Evolutionary conservation across 2,797 vertebrate genomes (phyloP).

Genomic region (Florisuga fusca): DNA sequence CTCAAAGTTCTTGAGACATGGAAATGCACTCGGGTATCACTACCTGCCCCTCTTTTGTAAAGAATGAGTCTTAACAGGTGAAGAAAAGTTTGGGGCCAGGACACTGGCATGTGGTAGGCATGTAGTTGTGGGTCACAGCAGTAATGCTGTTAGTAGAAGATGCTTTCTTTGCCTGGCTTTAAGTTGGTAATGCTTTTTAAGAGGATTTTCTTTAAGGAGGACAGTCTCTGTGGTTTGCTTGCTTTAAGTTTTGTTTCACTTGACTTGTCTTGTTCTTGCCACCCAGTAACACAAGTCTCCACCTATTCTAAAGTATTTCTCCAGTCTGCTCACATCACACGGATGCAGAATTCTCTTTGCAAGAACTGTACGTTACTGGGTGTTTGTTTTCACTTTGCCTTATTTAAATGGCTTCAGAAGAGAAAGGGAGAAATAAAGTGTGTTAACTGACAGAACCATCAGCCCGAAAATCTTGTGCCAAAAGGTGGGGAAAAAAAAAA

Average conservation of each 20-base stretch:
- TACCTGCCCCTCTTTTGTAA: neutral
- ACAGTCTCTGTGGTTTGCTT: neutral
- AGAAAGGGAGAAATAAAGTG: neutral
- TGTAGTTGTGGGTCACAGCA: neutral
- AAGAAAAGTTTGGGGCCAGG: neutral
- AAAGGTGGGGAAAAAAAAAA: neutral
- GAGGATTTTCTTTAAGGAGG: constrained; percentile 38
- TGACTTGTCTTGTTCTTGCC: neutral
- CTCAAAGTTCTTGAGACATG: neutral
- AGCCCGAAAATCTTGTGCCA: neutral
- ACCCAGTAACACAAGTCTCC: neutral
- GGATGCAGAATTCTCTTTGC: neutral
- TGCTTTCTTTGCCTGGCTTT: constrained; percentile 16
- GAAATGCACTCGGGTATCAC: neutral
- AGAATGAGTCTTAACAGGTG: neutral
- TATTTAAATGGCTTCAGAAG: neutral
- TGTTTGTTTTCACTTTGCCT: neutral
- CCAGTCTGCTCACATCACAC: neutral
- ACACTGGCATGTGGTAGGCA: neutral
- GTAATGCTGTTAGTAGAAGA: constrained; percentile 11
- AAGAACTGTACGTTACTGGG: neutral
- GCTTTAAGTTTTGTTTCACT: neutral
- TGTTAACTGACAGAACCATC: neutral
- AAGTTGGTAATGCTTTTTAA: constrained; percentile 35
- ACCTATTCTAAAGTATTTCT: neutral